A percentile compares a stretch with the other conserved stretches of the same genome.
phyloP scores from a whole-genome alignment of 1,140 invertebrate genomes.

The Calephelis virginiensis region DNA sequence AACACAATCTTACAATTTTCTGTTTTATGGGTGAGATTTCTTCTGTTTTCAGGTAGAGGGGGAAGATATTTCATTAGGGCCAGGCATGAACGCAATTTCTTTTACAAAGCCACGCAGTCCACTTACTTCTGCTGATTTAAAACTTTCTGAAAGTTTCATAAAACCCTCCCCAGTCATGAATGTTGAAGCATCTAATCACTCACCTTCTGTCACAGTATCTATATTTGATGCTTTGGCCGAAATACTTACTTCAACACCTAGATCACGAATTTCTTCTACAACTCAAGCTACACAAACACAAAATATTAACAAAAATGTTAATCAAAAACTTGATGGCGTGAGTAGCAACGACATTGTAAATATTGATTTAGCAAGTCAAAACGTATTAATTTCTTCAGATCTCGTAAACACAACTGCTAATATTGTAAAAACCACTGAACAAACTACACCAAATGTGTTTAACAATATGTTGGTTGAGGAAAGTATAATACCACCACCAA shows the following conservation, averaged over 20 bases:
- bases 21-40: conserved; percentile 71
- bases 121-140: conserved; percentile 70
- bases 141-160: conserved; percentile 69
- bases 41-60: conserved; percentile 78
- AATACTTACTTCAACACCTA: conserved; percentile 75
- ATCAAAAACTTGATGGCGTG: conserved; percentile 62
- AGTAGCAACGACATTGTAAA: conserved; percentile 74
- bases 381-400: conserved; percentile 50
- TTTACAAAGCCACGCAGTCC: conserved; percentile 74
- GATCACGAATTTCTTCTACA: conserved; percentile 69
- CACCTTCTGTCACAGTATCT: conserved; percentile 77
- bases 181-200: conserved; percentile 77
- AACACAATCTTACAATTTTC: conserved; percentile 39
- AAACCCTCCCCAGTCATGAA: conserved; percentile 73
- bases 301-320: conserved; percentile 56
- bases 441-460: conserved; percentile 68
- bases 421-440: conserved; percentile 73
- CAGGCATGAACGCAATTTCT: conserved; percentile 73
- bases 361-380: conserved; percentile 57
- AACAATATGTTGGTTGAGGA: conserved; percentile 65
- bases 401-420: conserved; percentile 72
- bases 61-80: conserved; percentile 76
- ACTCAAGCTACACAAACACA: conserved; percentile 64
- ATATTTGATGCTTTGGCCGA: conserved; percentile 79
- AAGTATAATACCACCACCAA: conserved; percentile 61